These are phyloP conservation scores for Drosophila murphyi DNA, from an alignment of 1,140 invertebrate genomes.

Conservation along the genomic window DNA sequence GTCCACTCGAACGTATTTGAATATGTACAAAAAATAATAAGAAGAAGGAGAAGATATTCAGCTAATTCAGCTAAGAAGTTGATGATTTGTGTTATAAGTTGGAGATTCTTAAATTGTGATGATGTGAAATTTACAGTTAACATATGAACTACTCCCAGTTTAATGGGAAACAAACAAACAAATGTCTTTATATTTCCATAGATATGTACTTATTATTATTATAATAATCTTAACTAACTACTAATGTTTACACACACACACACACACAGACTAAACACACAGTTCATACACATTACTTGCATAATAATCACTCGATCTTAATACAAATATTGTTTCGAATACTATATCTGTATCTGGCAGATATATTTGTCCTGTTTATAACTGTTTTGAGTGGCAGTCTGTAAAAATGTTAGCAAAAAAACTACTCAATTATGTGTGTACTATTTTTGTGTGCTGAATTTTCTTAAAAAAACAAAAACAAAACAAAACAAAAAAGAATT, in stretches of 20 bases:
- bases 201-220: constrained; percentile 49
- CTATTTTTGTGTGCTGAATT: constrained; percentile 49
- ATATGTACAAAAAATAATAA: constrained; percentile 35
- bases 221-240: constrained; percentile 57
- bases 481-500: constrained; percentile 22
- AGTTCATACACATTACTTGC: constrained; percentile 3
- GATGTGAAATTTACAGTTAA: constrained; percentile 85
- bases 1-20: constrained; percentile 30
- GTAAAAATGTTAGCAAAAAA: neutral
- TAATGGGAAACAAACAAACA: constrained; percentile 77
- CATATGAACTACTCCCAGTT: constrained; percentile 84
- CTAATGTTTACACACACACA: constrained; percentile 34
- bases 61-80: neutral
- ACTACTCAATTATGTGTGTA: constrained; percentile 48
- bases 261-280: neutral
- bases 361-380: constrained; percentile 37
- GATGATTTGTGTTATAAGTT: constrained; percentile 73
- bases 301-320: constrained; percentile 13
- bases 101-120: constrained; percentile 83
- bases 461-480: constrained; percentile 26
- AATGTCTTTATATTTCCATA: constrained; percentile 78
- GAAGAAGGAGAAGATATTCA: constrained; percentile 7
- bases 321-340: constrained; percentile 14
- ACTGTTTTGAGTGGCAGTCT: constrained; percentile 27
- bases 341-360: constrained; percentile 28